Conservation (phyloP, 23 tunicate species). For the Phallusia fumigata region DNA sequence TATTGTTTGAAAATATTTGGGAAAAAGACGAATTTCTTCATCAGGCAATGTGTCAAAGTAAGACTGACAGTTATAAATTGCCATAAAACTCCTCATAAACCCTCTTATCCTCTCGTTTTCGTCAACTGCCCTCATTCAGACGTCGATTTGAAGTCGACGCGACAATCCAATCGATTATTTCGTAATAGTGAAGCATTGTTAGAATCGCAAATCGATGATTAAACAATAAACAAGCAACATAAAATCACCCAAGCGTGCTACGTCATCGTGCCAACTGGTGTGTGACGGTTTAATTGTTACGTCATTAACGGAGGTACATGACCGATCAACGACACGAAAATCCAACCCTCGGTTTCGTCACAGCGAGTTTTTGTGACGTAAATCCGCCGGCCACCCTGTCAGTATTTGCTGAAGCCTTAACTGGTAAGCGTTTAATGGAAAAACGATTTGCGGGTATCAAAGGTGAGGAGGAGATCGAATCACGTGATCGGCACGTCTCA, state of each 20-base stretch:
- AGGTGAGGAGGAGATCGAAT: too few relatives aligned
- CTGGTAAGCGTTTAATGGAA: neutral
- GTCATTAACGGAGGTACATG: neutral
- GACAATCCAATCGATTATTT: neutral
- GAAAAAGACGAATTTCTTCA: too few relatives aligned
- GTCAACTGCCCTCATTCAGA: neutral
- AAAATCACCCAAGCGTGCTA: neutral
- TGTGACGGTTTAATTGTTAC: neutral
- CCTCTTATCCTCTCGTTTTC: too few relatives aligned
- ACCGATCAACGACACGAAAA: too few relatives aligned
- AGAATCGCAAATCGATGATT: neutral
- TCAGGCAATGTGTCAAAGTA: too few relatives aligned
- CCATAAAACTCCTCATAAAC: too few relatives aligned
- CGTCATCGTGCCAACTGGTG: neutral
- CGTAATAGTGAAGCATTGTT: neutral
- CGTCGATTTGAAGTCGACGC: neutral
- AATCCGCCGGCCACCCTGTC: neutral
- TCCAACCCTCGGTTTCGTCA: too few relatives aligned
- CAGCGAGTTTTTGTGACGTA: neutral
- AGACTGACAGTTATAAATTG: too few relatives aligned
- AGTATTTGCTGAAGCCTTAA: neutral
- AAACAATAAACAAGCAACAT: neutral
- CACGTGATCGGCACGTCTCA: too few relatives aligned
- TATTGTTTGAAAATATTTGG: too few relatives aligned
- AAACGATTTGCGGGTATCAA: neutral